Evolutionary conservation across 2,888 invertebrate genomes (phyloP).

Genomic region (Stenchaetothrips biformis): DNA sequence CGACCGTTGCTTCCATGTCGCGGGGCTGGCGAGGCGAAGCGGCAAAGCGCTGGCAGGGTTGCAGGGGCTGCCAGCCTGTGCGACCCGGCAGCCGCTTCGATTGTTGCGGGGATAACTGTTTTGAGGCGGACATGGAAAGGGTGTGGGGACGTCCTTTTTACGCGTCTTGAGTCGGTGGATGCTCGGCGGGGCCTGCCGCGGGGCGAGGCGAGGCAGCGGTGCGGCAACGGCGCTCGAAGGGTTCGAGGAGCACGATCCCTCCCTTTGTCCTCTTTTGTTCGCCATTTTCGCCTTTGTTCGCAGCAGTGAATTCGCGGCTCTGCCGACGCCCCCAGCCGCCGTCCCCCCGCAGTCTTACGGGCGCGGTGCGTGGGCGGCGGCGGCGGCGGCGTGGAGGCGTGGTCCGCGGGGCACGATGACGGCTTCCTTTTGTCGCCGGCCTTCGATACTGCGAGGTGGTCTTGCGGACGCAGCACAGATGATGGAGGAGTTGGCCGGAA

Average conservation of each 20-base stretch:
- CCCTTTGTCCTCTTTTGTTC: conserved; percentile 7
- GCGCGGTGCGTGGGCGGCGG: neutral
- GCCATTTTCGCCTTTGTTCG: conserved; percentile 22
- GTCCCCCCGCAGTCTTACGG: neutral
- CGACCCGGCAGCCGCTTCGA: neutral
- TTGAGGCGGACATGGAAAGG: neutral
- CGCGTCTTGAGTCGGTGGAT: neutral
- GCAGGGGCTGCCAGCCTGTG: neutral
- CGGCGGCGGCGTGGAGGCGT: neutral
- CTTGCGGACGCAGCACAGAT: neutral
- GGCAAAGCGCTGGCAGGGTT: neutral
- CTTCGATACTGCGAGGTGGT: neutral
- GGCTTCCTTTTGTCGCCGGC: neutral
- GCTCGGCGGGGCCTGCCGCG: neutral
- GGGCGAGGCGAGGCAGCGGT: neutral
- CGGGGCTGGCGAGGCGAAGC: no score
- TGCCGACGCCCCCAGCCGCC: neutral
- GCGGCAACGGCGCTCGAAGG: neutral
- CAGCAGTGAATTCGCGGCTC: neutral
- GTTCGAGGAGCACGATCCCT: neutral
- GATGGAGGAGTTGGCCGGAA: no score
- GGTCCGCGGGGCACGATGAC: neutral
- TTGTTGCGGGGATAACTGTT: neutral
- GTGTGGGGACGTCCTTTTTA: neutral
- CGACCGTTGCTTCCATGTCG: no score